Evolutionary conservation across 2,113 vertebrate species (phyloP).

Genomic region (Oryctolagus cuniculus): DNA sequence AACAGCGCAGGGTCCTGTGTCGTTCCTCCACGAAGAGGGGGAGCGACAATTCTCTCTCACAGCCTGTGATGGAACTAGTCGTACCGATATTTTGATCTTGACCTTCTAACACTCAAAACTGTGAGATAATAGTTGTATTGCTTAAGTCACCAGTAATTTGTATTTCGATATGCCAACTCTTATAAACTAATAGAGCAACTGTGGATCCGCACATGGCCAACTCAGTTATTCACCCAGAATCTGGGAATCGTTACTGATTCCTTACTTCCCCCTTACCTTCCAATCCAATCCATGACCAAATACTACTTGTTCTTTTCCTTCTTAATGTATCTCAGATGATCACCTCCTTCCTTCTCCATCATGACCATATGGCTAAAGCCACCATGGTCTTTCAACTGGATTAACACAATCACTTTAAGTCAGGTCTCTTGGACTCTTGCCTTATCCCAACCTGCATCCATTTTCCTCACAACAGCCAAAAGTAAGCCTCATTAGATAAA

Average conservation of each 20-base stretch:
- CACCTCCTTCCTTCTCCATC: not conserved
- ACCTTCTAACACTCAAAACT: not conserved
- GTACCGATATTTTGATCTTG: not conserved
- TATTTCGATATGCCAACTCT: not conserved
- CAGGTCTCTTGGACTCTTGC: not conserved
- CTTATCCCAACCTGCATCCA: not conserved
- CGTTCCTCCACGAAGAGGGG: too few relatives aligned
- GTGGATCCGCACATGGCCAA: too few relatives aligned
- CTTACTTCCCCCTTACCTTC: not conserved
- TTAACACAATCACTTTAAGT: not conserved
- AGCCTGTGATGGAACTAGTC: not conserved
- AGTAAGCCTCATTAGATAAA: not conserved
- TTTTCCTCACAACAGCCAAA: not conserved
- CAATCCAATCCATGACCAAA: not conserved
- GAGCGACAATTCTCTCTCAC: too few relatives aligned
- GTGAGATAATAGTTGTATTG: not conserved
- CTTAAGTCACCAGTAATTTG: not conserved
- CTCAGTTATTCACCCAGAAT: not conserved
- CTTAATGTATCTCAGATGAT: not conserved
- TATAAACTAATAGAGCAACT: not conserved
- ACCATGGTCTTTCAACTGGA: not conserved
- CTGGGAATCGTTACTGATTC: not conserved
- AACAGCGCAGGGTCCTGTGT: too few relatives aligned
- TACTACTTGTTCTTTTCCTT: not conserved
- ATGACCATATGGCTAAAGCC: not conserved